Percentiles rank a stretch among this genome's conserved stretches.
phyloP scores from a whole-genome alignment of 2,113 vertebrate species.

The Chionodraco myersi region DNA sequence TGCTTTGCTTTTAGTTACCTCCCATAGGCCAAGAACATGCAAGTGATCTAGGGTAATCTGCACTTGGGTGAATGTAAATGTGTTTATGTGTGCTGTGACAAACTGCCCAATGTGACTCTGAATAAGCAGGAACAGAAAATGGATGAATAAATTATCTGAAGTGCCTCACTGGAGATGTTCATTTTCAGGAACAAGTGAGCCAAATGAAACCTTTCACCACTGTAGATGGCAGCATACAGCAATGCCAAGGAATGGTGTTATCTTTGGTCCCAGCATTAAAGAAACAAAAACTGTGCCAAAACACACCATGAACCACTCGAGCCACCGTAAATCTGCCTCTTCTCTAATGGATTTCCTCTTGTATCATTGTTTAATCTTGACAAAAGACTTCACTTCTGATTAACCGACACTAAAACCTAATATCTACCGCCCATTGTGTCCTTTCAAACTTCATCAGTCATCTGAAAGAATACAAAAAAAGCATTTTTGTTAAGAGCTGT shows the following conservation, averaged over 20 bases:
- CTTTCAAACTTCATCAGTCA: background rate
- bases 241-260: background rate
- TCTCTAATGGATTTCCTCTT: background rate
- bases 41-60: background rate
- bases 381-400: background rate
- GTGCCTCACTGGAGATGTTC: background rate
- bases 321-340: background rate
- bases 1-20: background rate
- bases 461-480: conserved; percentile 12
- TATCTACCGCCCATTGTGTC: background rate
- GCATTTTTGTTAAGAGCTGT: conserved; percentile 17
- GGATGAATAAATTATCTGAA: background rate
- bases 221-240: background rate
- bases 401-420: conserved; percentile 4
- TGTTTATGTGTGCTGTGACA: background rate
- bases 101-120: background rate
- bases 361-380: background rate
- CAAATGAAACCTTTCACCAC: background rate
- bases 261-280: background rate
- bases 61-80: background rate
- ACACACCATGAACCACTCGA: background rate
- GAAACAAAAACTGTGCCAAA: background rate
- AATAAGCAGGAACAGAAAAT: background rate
- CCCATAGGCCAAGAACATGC: background rate
- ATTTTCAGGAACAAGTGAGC: background rate